These are phyloP conservation scores for Pavo muticus DNA, from an alignment of 2,113 vertebrate species.

Conservation along the genomic window DNA sequence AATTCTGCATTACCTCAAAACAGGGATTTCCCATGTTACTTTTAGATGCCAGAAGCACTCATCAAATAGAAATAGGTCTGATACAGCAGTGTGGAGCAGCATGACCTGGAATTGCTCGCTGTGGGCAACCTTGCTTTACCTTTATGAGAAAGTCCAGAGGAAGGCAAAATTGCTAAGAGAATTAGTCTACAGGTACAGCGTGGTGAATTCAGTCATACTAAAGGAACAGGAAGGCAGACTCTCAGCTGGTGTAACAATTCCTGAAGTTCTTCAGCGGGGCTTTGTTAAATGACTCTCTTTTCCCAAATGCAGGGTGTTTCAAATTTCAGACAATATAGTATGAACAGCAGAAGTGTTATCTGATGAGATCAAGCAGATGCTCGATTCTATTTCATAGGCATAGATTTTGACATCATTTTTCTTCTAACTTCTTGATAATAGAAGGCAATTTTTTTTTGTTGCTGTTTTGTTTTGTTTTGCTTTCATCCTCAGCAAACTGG, in stretches of 20 bases:
- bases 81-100: not conserved
- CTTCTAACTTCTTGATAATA: not conserved
- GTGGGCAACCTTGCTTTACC: not conserved
- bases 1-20: slow-evolving; percentile 49
- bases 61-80: slow-evolving; percentile 25
- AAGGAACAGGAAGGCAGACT: not conserved
- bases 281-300: not conserved
- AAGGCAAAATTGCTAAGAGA: not conserved
- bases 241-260: not conserved
- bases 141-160: not conserved
- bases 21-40: slow-evolving; percentile 50
- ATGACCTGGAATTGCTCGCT: slow-evolving; percentile 20
- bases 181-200: not conserved
- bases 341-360: not conserved
- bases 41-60: slow-evolving; percentile 38
- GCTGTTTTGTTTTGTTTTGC: not conserved
- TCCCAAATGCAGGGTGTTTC: not conserved
- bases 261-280: not conserved
- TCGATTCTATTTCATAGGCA: not conserved
- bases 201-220: not conserved
- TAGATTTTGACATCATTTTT: not conserved
- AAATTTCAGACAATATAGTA: not conserved
- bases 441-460: not conserved
- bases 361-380: not conserved
- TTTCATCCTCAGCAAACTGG: not conserved